A percentile compares a stretch with the other conserved stretches of the same genome.
phyloP scores from a whole-genome alignment of 2,888 invertebrate species.

The Agrochola lychnidis region DNA sequence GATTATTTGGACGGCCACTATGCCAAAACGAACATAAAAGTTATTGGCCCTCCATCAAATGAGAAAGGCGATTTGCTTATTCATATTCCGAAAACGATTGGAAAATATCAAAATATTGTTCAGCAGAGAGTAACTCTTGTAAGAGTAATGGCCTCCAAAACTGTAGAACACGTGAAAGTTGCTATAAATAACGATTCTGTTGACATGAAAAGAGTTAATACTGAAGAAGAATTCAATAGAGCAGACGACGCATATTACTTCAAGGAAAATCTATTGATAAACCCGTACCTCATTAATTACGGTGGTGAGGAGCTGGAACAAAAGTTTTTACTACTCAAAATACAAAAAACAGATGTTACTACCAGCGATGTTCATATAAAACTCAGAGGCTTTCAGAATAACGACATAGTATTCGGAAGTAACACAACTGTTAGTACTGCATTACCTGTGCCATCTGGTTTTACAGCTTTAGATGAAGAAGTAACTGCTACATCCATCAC shows the following conservation, averaged over 20 bases:
- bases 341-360: slow-evolving; percentile 78
- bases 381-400: no score
- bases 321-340: slow-evolving; percentile 80
- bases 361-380: slow-evolving; percentile 75
- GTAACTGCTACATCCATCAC: no score
- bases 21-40: slow-evolving; percentile 77
- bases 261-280: slow-evolving; percentile 76
- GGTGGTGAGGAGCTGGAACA: slow-evolving; percentile 69
- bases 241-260: slow-evolving; percentile 79
- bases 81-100: slow-evolving; percentile 78
- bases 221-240: slow-evolving; percentile 75
- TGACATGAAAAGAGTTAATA: slow-evolving; percentile 72
- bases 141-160: slow-evolving; percentile 78
- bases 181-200: slow-evolving; percentile 76
- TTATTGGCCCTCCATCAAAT: slow-evolving; percentile 74
- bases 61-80: slow-evolving; percentile 75
- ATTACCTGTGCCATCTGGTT: no score
- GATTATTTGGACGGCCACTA: slow-evolving; percentile 76
- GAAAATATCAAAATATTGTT: slow-evolving; percentile 78
- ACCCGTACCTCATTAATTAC: slow-evolving; percentile 77
- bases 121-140: slow-evolving; percentile 79
- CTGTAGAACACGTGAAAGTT: slow-evolving; percentile 75
- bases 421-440: no score
- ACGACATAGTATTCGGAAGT: no score
- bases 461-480: no score